phyloP scores from a whole-genome alignment of 2,797 vertebrate species.

The Melopsittacus undulatus region DNA sequence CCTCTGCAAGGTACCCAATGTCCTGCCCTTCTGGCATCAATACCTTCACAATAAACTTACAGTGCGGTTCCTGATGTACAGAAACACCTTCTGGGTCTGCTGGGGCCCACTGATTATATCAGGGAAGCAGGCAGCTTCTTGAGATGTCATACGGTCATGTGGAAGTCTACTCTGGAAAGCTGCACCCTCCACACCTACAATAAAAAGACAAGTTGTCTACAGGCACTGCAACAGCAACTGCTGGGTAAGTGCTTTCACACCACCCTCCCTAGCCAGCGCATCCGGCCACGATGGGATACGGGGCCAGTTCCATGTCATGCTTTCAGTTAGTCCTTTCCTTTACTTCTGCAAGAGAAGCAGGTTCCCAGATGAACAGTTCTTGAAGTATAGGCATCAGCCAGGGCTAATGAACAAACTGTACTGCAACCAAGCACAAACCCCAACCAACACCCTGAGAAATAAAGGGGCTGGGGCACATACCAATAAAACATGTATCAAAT shows the following conservation, averaged over 20 bases:
- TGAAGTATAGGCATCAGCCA: background rate
- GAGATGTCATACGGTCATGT: constrained; percentile 98
- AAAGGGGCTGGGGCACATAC: background rate
- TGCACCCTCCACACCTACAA: constrained; percentile 94
- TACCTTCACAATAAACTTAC: constrained; percentile 76
- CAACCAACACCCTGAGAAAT: background rate
- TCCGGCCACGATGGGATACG: rapidly evolving
- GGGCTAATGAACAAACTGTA: background rate
- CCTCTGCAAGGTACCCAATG: background rate
- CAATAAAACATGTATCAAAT: background rate
- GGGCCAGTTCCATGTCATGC: background rate
- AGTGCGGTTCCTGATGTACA: constrained; percentile 97
- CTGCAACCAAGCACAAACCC: background rate
- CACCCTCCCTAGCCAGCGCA: background rate
- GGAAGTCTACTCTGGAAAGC: constrained; percentile 98
- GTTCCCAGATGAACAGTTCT: background rate
- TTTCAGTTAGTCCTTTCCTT: background rate
- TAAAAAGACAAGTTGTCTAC: constrained; percentile 61
- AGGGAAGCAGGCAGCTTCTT: constrained; percentile 98
- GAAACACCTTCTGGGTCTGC: constrained; percentile 98
- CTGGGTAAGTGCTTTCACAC: background rate
- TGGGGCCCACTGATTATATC: constrained; percentile 97
- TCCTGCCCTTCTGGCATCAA: background rate
- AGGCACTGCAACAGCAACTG: constrained; percentile 32
- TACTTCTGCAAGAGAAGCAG: background rate